These are phyloP conservation scores for Lasius platythorax DNA, from an alignment of 2,888 invertebrate genomes.

Conservation along the genomic window DNA sequence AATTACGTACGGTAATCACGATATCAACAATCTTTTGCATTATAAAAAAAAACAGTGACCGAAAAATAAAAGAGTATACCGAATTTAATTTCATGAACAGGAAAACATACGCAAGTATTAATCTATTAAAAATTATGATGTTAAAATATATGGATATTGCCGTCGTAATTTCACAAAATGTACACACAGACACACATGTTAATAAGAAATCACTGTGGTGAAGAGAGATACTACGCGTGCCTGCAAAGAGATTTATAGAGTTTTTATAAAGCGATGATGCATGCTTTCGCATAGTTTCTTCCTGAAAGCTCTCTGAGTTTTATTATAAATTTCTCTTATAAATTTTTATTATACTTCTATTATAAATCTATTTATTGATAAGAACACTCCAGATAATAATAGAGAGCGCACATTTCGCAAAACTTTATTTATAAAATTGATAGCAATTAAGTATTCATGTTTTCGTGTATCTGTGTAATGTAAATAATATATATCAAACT, in stretches of 20 bases:
- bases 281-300: background rate
- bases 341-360: constrained; percentile 14
- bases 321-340: background rate
- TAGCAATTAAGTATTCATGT: constrained; percentile 7
- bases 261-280: constrained; percentile 31
- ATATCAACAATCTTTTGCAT: constrained; percentile 16
- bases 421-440: constrained; percentile 16
- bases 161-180: constrained; percentile 7
- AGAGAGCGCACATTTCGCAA: background rate
- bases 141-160: background rate
- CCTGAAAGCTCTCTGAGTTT: constrained; percentile 31
- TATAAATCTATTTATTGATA: constrained; percentile 14
- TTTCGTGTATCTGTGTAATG: constrained; percentile 17
- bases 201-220: background rate
- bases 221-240: background rate
- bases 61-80: constrained; percentile 9
- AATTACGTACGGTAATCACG: background rate
- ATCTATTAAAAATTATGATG: constrained; percentile 16
- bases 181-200: background rate
- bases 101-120: constrained; percentile 14
- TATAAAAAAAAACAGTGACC: background rate
- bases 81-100: constrained; percentile 1
- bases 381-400: background rate
- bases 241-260: constrained; percentile 2
- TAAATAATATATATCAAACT: constrained; percentile 2